These are phyloP conservation scores for Sebastes variabilis DNA, from an alignment of 2,797 vertebrate genomes.

Conservation along the genomic window DNA sequence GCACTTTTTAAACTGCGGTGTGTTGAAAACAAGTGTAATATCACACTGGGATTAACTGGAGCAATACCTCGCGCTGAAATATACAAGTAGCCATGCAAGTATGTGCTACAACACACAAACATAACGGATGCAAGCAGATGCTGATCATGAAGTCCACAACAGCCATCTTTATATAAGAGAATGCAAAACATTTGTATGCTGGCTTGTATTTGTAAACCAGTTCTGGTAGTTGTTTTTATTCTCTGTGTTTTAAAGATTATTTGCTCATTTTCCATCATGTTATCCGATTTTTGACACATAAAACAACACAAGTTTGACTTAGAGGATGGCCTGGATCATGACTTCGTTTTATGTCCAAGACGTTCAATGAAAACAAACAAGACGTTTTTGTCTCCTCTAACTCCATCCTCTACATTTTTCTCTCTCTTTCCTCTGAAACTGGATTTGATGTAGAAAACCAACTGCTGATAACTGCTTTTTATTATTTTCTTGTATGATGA, in stretches of 20 bases:
- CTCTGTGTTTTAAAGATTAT: not conserved
- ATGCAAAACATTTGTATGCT: conserved; percentile 21
- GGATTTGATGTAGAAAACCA: conserved; percentile 80
- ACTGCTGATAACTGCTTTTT: conserved; percentile 73
- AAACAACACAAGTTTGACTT: conserved; percentile 38
- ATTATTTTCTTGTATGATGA: conserved; percentile 76
- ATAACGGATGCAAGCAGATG: conserved; percentile 27
- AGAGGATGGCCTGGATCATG: conserved; percentile 9
- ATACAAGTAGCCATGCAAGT: conserved; percentile 33
- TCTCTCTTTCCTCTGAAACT: conserved; percentile 55
- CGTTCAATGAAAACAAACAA: conserved; percentile 3
- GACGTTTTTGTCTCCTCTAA: conserved; percentile 17
- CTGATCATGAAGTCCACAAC: conserved; percentile 36
- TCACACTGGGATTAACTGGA: conserved; percentile 52
- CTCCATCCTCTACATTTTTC: conserved; percentile 13
- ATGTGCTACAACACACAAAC: conserved; percentile 20
- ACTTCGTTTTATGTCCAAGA: not conserved
- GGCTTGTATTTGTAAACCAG: conserved; percentile 2
- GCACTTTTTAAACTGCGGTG: conserved; percentile 57
- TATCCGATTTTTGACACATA: conserved; percentile 1
- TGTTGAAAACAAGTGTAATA: conserved; percentile 39
- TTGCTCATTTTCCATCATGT: conserved; percentile 6
- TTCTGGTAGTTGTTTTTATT: conserved; percentile 9
- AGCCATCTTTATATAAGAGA: conserved; percentile 21
- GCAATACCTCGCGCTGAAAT: conserved; percentile 52